Percentiles rank a stretch among this genome's conserved stretches.
phyloP scores from a whole-genome alignment of 2,113 vertebrate genomes.

The Paramormyrops kingsleyae region DNA sequence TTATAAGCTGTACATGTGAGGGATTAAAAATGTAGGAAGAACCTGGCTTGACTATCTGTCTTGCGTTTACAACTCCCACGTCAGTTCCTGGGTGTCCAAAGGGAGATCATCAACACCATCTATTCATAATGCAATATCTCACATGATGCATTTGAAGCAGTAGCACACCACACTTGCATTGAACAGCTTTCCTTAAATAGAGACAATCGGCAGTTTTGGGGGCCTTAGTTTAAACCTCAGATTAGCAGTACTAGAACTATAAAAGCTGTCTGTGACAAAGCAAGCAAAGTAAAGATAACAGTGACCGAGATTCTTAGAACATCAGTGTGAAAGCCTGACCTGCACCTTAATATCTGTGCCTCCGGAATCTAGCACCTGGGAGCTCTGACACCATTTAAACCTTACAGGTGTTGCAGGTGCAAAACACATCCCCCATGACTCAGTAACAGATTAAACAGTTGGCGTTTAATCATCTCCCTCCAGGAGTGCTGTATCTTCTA shows the following conservation, averaged over 20 bases:
- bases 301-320: neutral
- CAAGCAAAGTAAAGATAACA: neutral
- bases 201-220: neutral
- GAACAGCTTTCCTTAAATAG: neutral
- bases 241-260: neutral
- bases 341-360: neutral
- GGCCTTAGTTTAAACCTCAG: neutral
- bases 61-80: neutral
- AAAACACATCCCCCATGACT: neutral
- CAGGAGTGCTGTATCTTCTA: neutral
- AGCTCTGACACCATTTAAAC: neutral
- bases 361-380: neutral
- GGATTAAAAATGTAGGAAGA: neutral
- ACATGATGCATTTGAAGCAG: neutral
- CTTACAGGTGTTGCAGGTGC: neutral
- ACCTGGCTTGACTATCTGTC: neutral
- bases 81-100: neutral
- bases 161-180: neutral
- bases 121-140: neutral
- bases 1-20: constrained; percentile 25
- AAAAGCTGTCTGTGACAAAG: neutral
- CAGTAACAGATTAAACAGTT: neutral
- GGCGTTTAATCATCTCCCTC: neutral
- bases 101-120: neutral
- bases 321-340: neutral